phyloP scores from a whole-genome alignment of 2,113 vertebrate species.

The Collichthys lucidus region DNA sequence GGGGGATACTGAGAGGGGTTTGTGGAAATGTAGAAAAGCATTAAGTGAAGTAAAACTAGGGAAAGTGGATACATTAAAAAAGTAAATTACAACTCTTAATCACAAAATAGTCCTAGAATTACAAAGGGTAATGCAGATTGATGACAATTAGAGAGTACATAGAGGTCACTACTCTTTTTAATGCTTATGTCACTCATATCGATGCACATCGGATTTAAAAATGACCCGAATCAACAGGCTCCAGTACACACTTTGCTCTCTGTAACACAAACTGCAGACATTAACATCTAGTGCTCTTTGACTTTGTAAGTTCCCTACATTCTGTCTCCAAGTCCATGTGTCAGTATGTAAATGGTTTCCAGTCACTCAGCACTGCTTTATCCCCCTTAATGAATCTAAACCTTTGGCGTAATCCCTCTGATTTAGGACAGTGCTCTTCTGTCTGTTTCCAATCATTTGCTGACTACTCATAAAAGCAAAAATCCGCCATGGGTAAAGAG shows the following conservation, averaged over 20 bases:
- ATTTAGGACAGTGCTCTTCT: conserved; percentile 56
- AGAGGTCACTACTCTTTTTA: background rate
- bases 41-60: conserved; percentile 33
- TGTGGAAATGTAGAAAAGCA: conserved; percentile 14
- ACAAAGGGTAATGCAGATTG: background rate
- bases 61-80: conserved; percentile 4
- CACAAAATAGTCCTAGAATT: conserved; percentile 14
- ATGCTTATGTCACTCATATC: background rate
- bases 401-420: conserved; percentile 43
- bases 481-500: conserved; percentile 34
- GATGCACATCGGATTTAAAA: conserved; percentile 8
- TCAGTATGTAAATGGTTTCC: conserved; percentile 54
- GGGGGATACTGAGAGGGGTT: background rate
- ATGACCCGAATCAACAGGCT: conserved; percentile 1
- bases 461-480: conserved; percentile 65
- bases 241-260: background rate
- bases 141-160: background rate
- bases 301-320: conserved; percentile 9
- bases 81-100: conserved; percentile 5
- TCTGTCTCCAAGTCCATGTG: background rate
- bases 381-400: conserved; percentile 54
- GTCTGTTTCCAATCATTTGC: conserved; percentile 74
- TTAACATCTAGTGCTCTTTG: conserved; percentile 31
- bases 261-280: conserved; percentile 1
- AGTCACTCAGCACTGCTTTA: conserved; percentile 42